Percentiles rank a stretch among this genome's conserved stretches.
These are phyloP conservation scores for Apostichopus californicus DNA, from an alignment of 35 echinoderm and acorn worm species.

Conservation along the genomic window DNA sequence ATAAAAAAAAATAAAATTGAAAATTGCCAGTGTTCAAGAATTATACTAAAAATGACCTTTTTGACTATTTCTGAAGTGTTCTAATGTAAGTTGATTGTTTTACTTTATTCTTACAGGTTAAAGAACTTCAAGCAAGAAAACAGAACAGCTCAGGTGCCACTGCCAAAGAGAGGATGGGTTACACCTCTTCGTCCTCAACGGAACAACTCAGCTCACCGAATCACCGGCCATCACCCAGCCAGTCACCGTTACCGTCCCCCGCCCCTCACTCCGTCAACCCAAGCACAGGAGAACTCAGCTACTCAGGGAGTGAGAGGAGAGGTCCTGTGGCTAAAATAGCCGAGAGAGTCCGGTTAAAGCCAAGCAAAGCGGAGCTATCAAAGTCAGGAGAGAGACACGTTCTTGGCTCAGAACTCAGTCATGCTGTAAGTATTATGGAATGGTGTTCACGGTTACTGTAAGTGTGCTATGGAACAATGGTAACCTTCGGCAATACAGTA, in stretches of 20 bases:
- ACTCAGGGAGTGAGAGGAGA: conserved; percentile 80
- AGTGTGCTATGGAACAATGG: no score
- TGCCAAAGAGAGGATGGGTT: conserved; percentile 65
- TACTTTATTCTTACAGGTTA: conserved; percentile 56
- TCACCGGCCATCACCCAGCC: conserved; percentile 42
- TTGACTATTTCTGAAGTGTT: no score
- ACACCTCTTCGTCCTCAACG: conserved; percentile 90
- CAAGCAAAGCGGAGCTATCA: conserved; percentile 52
- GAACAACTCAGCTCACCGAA: conserved; percentile 93
- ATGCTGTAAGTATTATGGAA: background rate
- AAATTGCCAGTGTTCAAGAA: no score
- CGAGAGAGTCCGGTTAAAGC: conserved; percentile 86
- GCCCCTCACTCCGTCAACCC: conserved; percentile 71
- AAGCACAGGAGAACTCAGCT: conserved; percentile 89
- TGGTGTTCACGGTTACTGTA: no score
- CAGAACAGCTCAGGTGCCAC: conserved; percentile 47
- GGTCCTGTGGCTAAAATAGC: conserved; percentile 88
- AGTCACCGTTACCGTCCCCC: conserved; percentile 59
- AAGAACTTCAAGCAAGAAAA: conserved; percentile 73
- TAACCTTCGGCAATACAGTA: no score
- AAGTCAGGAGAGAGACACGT: conserved; percentile 67
- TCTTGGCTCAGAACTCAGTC: conserved; percentile 73
- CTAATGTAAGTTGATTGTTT: background rate
- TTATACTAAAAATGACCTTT: no score
- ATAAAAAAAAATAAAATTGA: no score